Base-by-base conservation (phyloP, 2,113 vertebrate species). In the Picathartes gymnocephalus region DNA sequence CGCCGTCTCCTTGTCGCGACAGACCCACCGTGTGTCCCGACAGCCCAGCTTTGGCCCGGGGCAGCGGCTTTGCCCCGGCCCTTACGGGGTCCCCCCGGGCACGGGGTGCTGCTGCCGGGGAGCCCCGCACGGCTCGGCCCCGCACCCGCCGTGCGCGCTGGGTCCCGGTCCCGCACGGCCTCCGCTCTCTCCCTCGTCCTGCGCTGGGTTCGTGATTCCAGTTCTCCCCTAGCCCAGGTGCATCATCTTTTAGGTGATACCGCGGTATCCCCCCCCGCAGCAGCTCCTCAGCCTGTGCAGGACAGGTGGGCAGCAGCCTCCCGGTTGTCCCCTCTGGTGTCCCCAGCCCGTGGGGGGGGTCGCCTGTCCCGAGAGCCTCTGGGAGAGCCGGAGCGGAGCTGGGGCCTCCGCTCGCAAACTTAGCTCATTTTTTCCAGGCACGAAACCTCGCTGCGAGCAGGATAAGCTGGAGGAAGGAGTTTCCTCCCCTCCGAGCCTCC, bases 401-500 rank as follows among this genome's bases (percentile, higher is more conserved):
- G 71, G 72, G 86, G 89, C 91, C 89, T 92, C 93, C 17, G 42
- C 81, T 96, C 42, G 9, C 91, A 61, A 80, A 90, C 80, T 92
- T 88, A 81, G 93, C 71, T 96, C 91, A 90, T 86, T 81, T 92
- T 88, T 92, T 92, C 91, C 86, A 83, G 93, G 80, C 83, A 83
- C 80, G 58, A 83, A 92, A 86, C 17, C 51, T 86, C 60, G 6
- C 83, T 42, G 58, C 25, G 11, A 77, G 86, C 86, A 33, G 93
- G 91, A 82, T 69, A 65, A 88, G 76, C 83, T 40, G 80, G 86
- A 90, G 83, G 86, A 95, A 88, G 64, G 62, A 81, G 89, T 84
- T 92, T 94, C 90, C 87, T 92, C 77, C 77, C 81, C 23, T 84
- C 35, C 1, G 54, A 90, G 91, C 91, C 95, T 79, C 20, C n/a